Evolutionary conservation across 2,888 invertebrate species (phyloP).

Genomic region (Ophion obscuratus): DNA sequence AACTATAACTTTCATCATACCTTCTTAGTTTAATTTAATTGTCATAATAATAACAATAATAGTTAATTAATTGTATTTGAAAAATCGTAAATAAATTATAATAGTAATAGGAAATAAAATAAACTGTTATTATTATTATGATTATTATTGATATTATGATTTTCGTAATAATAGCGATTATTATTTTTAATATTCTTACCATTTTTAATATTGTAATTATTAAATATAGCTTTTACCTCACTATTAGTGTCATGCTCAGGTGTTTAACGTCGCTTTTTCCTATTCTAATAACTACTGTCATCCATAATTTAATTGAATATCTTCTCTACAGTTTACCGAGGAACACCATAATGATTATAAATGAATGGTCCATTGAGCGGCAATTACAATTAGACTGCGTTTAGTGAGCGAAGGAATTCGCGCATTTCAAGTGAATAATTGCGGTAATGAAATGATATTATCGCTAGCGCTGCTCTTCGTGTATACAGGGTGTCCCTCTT

Average conservation of each 20-base stretch:
- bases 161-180: background rate
- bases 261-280: background rate
- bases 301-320: background rate
- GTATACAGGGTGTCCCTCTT: too few relatives aligned
- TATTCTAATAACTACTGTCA: background rate
- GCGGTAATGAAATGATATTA: constrained; percentile 40
- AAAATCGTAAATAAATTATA: too few relatives aligned
- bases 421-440: constrained; percentile 34
- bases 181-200: background rate
- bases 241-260: background rate
- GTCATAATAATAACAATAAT: too few relatives aligned
- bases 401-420: constrained; percentile 25
- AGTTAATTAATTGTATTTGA: too few relatives aligned
- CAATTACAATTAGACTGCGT: constrained; percentile 13
- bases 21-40: too few relatives aligned
- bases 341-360: constrained; percentile 3
- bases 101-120: too few relatives aligned
- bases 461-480: constrained; percentile 15
- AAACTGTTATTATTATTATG: background rate
- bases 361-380: constrained; percentile 26
- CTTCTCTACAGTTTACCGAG: background rate
- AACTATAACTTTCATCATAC: too few relatives aligned
- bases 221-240: background rate
- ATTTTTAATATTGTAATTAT: background rate
- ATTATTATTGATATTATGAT: background rate